Conservation (phyloP, 2,888 invertebrate species). For the Caenorhabditis virilis region DNA sequence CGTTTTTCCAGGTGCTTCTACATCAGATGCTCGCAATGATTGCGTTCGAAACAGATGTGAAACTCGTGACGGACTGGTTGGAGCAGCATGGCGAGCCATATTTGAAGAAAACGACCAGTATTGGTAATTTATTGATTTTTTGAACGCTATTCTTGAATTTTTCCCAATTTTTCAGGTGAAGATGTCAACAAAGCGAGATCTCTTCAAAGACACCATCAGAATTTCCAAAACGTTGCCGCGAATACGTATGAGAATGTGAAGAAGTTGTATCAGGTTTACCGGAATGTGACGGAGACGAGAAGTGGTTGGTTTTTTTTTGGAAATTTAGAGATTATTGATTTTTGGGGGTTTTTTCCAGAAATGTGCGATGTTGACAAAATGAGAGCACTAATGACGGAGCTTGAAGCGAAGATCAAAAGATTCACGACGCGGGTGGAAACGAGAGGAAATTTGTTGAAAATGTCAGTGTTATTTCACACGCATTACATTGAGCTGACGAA, state of each 20-base stretch:
- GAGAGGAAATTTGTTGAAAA: conserved; percentile 37
- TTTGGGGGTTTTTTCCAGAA: conserved; percentile 11
- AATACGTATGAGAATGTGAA: conserved; percentile 62
- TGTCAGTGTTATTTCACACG: conserved; percentile 58
- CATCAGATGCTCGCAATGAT: conserved; percentile 47
- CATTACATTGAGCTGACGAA: conserved; percentile 63
- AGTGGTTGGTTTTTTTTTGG: conserved; percentile 14
- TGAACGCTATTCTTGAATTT: neutral
- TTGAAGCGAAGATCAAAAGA: conserved; percentile 14
- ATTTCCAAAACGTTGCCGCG: conserved; percentile 61
- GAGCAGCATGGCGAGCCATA: conserved; percentile 67
- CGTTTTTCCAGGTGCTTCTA: conserved; percentile 24
- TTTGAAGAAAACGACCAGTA: conserved; percentile 54
- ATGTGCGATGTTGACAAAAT: conserved; percentile 32
- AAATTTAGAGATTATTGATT: too few relatives aligned
- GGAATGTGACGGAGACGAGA: conserved; percentile 49
- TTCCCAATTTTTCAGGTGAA: conserved; percentile 28
- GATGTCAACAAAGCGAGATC: conserved; percentile 38
- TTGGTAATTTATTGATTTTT: conserved; percentile 37
- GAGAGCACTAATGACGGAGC: conserved; percentile 23
- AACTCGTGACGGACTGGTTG: conserved; percentile 63
- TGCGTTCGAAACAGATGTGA: conserved; percentile 54
- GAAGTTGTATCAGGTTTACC: conserved; percentile 53
- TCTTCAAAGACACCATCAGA: conserved; percentile 50
- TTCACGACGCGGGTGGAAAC: conserved; percentile 22